Percentiles rank a stretch among this genome's conserved stretches.
These are phyloP conservation scores for Nothoprocta pentlandii DNA, from an alignment of 2,113 vertebrate species.

Conservation along the genomic window DNA sequence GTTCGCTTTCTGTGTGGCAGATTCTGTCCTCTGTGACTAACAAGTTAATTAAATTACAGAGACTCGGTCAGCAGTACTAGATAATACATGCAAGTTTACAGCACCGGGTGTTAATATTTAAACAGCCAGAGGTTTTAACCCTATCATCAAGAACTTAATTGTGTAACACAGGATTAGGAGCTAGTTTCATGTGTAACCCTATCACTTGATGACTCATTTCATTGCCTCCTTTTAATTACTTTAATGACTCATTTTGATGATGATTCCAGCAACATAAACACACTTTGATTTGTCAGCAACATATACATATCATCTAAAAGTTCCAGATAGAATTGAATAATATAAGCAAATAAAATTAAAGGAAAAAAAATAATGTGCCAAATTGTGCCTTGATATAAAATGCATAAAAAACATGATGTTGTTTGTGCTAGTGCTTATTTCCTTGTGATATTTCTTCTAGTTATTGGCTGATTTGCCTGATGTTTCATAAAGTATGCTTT, in stretches of 20 bases:
- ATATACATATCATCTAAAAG: not conserved
- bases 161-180: not conserved
- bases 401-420: not conserved
- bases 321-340: conserved; percentile 30
- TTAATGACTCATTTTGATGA: conserved; percentile 64
- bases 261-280: conserved; percentile 50
- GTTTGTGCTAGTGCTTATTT: not conserved
- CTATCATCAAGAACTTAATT: conserved; percentile 25
- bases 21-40: conserved; percentile 25
- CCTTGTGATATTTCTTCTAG: not conserved
- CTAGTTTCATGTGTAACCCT: not conserved
- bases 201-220: conserved; percentile 54
- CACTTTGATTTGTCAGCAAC: conserved; percentile 57
- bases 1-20: not conserved
- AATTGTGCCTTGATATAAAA: not conserved
- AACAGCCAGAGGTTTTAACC: conserved; percentile 13
- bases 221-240: conserved; percentile 68
- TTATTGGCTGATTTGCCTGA: not conserved
- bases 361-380: not conserved
- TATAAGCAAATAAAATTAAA: conserved; percentile 17
- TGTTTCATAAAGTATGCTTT: not conserved
- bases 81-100: not conserved
- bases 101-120: not conserved
- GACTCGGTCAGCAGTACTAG: conserved; percentile 8
- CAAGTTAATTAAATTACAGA: conserved; percentile 41